phyloP scores from a whole-genome alignment of 2,797 vertebrate species.

The Epinephelus coioides region DNA sequence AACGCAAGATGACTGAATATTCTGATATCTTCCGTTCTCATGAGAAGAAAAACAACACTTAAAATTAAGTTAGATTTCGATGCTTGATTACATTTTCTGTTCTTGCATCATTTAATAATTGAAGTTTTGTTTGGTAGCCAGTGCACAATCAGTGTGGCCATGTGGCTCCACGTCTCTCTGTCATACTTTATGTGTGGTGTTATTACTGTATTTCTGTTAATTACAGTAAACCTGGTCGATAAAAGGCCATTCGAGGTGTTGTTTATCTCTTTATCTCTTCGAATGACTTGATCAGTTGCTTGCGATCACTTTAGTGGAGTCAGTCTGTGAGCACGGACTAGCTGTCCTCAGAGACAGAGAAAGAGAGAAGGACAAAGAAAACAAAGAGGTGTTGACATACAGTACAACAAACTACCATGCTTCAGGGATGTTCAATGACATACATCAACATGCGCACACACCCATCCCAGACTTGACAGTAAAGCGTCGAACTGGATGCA shows the following conservation, averaged over 20 bases:
- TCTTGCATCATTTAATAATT: not conserved
- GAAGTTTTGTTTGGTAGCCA: constrained; percentile 19
- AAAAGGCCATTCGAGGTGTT: not conserved
- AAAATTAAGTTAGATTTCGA: not conserved
- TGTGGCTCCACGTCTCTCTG: constrained; percentile 16
- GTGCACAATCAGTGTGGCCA: constrained; percentile 9
- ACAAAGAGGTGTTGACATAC: constrained; percentile 20
- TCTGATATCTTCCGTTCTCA: not conserved
- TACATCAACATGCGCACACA: constrained; percentile 15
- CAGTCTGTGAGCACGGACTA: not conserved
- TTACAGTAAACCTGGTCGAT: not conserved
- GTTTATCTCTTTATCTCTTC: not conserved
- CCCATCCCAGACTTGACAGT: constrained; percentile 21
- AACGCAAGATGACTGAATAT: not conserved
- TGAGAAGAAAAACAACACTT: not conserved
- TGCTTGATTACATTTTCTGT: not conserved
- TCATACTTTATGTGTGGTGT: not conserved
- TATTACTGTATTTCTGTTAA: not conserved
- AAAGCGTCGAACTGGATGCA: constrained; percentile 39
- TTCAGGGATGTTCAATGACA: not conserved
- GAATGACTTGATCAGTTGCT: not conserved
- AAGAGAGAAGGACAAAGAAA: constrained; percentile 13
- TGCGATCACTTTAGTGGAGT: not conserved
- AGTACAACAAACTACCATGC: not conserved
- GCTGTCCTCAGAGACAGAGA: constrained; percentile 10